Evolutionary conservation across 2,888 invertebrate species (phyloP), one percentile per base, ranked within the genome.

Genomic region (Drosophila flavopinicola): DNA sequence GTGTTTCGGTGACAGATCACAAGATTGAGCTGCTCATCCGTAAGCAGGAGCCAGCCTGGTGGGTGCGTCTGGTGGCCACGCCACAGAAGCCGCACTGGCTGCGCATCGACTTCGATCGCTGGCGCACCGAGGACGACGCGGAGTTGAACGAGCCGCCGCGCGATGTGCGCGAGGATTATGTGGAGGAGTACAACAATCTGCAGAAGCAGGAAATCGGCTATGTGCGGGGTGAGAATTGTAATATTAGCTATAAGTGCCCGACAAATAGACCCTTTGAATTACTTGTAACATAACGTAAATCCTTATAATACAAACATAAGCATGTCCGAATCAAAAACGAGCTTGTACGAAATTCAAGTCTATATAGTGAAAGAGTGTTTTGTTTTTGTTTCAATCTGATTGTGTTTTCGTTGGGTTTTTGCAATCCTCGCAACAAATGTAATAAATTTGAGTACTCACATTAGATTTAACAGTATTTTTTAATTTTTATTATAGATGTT

Each of bases 41-140:
- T 48, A 98, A 98, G 89, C 89, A 91, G 33, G 92, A 93, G 24
- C 91, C 92, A 1, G 93, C 93, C 1, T 96, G 95, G 94, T 98
- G 98, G 98, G 96, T 97, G 0, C 92, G 98, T 44, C 91, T 98
- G 13, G 96, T 95, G 1, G 93, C 95, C 7, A 94, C 95, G 66
- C 95, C 95, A 1, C 94, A 95, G 80, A 98, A 98, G 90, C 96
- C 97, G 0, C 95, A 95, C 0, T 98, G 98, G 98, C 91, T 98
- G 3, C 97, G 97, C 93, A 94, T 98, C 75, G 98, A 98, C 92
- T 98, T 98, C 92, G 97, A 98, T 90, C 93, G 95, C 54, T 97
- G 98, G 95, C 94, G 94, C 84, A 94, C 95, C 3, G 96, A 96
- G 73, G 94, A 94, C 33, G 93, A 93, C 60, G 93, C 93, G 10